Evolutionary conservation across 1,140 invertebrate species (phyloP).

Genomic region (Pygmarrhopalites habei): DNA sequence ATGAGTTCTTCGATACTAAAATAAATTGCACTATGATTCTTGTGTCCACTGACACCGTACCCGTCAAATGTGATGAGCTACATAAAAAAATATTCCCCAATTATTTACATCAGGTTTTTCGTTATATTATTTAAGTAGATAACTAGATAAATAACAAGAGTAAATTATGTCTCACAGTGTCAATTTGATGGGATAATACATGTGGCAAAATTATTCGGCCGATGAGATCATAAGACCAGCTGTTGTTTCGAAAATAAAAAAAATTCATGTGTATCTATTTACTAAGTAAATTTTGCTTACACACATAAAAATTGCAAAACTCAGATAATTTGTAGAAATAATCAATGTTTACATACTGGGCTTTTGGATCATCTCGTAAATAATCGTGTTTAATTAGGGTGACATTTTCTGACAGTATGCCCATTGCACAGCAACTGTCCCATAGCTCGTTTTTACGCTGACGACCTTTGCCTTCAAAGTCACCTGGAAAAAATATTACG

Average conservation of each 20-base stretch:
- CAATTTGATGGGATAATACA: slow-evolving; percentile 65
- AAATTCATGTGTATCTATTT: too few relatives aligned
- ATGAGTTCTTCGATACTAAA: slow-evolving; percentile 68
- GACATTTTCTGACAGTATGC: slow-evolving; percentile 67
- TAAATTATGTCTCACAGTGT: slow-evolving; percentile 49
- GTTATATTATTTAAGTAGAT: neutral
- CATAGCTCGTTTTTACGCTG: slow-evolving; percentile 68
- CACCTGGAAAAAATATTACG: too few relatives aligned
- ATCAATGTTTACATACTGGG: too few relatives aligned
- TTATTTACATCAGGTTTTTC: neutral
- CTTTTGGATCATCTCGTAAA: slow-evolving; percentile 65
- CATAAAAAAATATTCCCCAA: slow-evolving; percentile 34
- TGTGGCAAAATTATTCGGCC: slow-evolving; percentile 63
- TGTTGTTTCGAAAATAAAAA: too few relatives aligned
- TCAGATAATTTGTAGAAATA: too few relatives aligned
- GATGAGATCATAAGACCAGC: slow-evolving; percentile 68
- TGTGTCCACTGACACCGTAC: slow-evolving; percentile 78
- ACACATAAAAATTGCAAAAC: too few relatives aligned
- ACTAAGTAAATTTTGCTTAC: too few relatives aligned
- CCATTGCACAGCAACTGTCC: slow-evolving; percentile 64
- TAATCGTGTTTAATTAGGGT: slow-evolving; percentile 60
- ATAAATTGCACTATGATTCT: slow-evolving; percentile 78
- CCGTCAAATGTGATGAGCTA: slow-evolving; percentile 83
- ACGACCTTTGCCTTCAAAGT: slow-evolving; percentile 61
- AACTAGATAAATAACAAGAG: neutral